Evolutionary conservation across 2,797 vertebrate genomes (phyloP).

Genomic region (Enteromius radiatus): DNA sequence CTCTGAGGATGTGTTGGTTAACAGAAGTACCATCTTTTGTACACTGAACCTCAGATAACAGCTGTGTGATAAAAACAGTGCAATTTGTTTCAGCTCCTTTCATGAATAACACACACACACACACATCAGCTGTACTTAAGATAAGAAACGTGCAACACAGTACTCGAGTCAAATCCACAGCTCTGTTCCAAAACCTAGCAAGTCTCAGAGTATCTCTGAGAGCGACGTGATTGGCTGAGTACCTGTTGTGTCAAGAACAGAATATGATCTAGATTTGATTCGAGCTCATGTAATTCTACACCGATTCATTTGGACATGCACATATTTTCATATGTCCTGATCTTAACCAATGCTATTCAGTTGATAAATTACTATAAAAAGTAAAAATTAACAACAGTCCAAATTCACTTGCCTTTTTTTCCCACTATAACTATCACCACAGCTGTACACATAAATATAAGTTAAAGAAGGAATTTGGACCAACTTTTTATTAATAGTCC

Average conservation of each 20-base stretch:
- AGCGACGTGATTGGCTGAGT: background rate
- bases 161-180: constrained; percentile 50
- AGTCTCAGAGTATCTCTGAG: background rate
- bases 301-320: background rate
- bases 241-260: background rate
- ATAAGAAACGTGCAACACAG: no score
- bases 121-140: constrained; percentile 8
- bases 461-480: background rate
- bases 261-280: background rate
- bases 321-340: background rate
- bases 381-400: background rate
- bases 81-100: constrained; percentile 3
- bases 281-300: background rate
- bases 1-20: background rate
- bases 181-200: background rate
- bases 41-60: constrained; percentile 10
- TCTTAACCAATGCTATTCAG: background rate
- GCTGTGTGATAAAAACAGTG: background rate
- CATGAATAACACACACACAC: constrained; percentile 44
- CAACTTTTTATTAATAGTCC: no score
- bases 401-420: background rate
- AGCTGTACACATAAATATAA: background rate
- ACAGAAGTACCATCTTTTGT: background rate
- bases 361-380: background rate
- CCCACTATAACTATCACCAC: no score